These are phyloP conservation scores for Orientallactaga sibirica DNA, from an alignment of 2,797 vertebrate genomes.

Conservation along the genomic window DNA sequence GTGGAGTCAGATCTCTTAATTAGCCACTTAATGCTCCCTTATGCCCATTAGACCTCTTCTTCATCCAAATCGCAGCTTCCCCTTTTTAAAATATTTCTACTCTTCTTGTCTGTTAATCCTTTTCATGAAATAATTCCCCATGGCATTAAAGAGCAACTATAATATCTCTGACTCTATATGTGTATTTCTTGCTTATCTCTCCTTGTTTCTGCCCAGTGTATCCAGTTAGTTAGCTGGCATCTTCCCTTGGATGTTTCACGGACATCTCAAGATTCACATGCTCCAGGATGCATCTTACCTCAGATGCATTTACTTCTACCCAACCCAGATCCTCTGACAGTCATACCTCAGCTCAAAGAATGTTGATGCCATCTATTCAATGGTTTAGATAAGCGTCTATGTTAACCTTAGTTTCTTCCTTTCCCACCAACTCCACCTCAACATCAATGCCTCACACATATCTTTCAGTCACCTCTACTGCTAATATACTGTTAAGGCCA, in stretches of 20 bases:
- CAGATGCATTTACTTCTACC: not conserved
- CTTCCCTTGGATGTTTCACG: not conserved
- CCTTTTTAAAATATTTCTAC: not conserved
- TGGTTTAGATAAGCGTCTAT: not conserved
- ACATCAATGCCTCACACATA: not conserved
- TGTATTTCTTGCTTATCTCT: not conserved
- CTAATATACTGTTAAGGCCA: not conserved
- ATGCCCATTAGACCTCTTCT: not conserved
- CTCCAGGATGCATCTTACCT: not conserved
- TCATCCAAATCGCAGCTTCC: not conserved
- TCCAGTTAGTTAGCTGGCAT: not conserved
- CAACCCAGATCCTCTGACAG: not conserved
- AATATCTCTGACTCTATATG: not conserved
- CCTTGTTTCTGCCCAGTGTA: not conserved
- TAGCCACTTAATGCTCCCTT: not conserved
- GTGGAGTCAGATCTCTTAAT: not conserved
- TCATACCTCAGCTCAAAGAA: not conserved
- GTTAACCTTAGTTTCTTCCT: not conserved
- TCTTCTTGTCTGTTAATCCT: not conserved
- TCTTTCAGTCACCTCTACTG: slow-evolving; percentile 3
- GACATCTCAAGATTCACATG: not conserved
- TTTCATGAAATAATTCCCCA: not conserved
- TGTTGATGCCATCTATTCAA: not conserved
- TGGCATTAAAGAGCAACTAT: not conserved
- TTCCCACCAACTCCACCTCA: not conserved